phyloP scores from a whole-genome alignment of 2,888 invertebrate genomes.

The Leptura quadrifasciata region DNA sequence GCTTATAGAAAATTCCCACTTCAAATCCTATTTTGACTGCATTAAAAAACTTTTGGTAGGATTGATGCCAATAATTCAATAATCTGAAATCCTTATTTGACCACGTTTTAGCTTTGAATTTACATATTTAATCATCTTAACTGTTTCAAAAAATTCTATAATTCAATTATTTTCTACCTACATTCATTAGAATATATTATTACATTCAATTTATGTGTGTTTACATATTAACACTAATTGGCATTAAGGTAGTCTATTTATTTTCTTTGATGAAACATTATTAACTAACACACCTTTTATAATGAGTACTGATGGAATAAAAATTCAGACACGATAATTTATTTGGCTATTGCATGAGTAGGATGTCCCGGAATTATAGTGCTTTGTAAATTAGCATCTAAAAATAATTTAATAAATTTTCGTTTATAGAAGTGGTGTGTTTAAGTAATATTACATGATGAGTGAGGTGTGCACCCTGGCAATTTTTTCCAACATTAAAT shows the following conservation, averaged over 20 bases:
- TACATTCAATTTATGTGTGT: neutral
- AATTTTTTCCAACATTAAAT: no score
- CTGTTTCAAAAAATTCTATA: no score
- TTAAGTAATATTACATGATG: no score
- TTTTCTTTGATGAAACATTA: slow-evolving; percentile 1
- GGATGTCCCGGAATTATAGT: neutral
- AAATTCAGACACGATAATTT: neutral
- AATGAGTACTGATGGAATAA: neutral
- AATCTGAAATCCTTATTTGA: no score
- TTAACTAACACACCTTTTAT: neutral
- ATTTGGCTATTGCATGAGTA: neutral
- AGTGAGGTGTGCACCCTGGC: no score
- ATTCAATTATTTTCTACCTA: neutral
- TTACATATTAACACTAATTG: neutral
- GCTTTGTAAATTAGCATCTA: neutral
- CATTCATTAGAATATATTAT: neutral
- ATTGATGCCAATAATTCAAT: no score
- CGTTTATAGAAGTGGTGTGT: no score
- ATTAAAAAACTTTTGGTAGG: no score
- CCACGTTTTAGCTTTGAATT: no score
- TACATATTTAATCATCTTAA: no score
- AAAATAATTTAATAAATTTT: neutral
- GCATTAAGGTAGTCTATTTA: neutral
- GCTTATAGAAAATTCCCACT: no score
- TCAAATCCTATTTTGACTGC: no score